Conservation (phyloP, 2,797 vertebrate genomes). For the Melopsittacus undulatus region DNA sequence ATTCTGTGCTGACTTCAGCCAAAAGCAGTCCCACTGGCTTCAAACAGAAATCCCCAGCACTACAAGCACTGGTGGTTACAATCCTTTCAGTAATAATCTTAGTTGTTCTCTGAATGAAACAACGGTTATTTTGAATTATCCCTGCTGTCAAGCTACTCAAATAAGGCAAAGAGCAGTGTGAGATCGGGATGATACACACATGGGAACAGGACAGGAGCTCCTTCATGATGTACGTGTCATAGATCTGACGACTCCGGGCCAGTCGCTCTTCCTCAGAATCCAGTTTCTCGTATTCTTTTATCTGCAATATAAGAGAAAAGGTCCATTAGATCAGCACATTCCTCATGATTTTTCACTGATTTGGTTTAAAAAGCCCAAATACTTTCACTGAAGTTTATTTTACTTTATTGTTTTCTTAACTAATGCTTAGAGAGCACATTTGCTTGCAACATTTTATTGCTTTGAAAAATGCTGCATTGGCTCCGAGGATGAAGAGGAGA, state of each 20-base stretch:
- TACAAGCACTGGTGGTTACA: too few relatives aligned
- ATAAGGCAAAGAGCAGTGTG: not conserved
- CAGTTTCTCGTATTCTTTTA: conserved; percentile 96
- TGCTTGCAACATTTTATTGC: not conserved
- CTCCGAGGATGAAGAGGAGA: not conserved
- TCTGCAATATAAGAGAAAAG: conserved; percentile 76
- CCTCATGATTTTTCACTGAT: not conserved
- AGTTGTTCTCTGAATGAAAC: not conserved
- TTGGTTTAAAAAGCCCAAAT: not conserved
- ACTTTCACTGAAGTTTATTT: not conserved
- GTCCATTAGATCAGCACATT: not conserved
- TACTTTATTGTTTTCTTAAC: not conserved
- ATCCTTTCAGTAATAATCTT: not conserved
- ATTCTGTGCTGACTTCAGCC: not conserved
- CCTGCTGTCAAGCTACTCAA: not conserved
- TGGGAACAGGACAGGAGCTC: conserved; percentile 96
- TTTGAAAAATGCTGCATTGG: not conserved
- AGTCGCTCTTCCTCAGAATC: conserved; percentile 92
- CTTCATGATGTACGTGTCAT: conserved; percentile 96
- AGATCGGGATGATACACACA: conserved; percentile 70
- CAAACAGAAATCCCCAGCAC: not conserved
- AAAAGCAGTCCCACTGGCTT: not conserved
- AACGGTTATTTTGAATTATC: not conserved
- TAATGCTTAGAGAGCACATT: not conserved
- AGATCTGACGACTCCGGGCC: conserved; percentile 90